These are phyloP conservation scores for Drosophila histrio DNA, from an alignment of 2,888 invertebrate species.

Conservation along the genomic window DNA sequence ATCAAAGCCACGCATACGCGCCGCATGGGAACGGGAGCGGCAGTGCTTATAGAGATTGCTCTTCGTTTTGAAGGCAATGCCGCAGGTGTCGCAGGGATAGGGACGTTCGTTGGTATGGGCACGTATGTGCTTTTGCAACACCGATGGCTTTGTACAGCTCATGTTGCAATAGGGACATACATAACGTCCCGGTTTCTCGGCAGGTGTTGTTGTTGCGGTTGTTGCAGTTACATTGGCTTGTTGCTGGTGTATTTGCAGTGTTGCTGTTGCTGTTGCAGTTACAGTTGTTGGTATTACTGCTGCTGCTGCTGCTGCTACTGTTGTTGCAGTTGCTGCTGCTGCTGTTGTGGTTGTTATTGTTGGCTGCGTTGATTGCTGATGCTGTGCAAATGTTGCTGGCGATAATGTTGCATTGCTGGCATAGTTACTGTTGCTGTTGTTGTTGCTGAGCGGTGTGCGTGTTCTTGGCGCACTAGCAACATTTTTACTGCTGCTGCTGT, in stretches of 20 bases:
- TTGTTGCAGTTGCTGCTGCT: slow-evolving; percentile 40
- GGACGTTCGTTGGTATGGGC: slow-evolving; percentile 97
- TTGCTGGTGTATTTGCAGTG: slow-evolving; percentile 44
- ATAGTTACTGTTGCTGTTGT: slow-evolving; percentile 53
- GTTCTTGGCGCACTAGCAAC: slow-evolving; percentile 51
- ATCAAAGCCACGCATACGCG: slow-evolving; percentile 87
- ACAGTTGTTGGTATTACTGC: slow-evolving; percentile 25
- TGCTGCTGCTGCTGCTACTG: slow-evolving; percentile 29
- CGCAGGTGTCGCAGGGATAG: slow-evolving; percentile 94
- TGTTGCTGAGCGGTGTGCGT: slow-evolving; percentile 63
- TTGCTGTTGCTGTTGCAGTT: slow-evolving; percentile 14
- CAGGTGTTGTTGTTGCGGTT: slow-evolving; percentile 30
- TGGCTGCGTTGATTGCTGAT: slow-evolving; percentile 73
- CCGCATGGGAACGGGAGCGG: slow-evolving; percentile 89
- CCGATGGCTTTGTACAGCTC: slow-evolving; percentile 96
- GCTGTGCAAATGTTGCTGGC: slow-evolving; percentile 74
- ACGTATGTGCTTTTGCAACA: slow-evolving; percentile 96
- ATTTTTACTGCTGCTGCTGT: slow-evolving; percentile 37
- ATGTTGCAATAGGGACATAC: slow-evolving; percentile 95
- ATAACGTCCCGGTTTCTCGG: slow-evolving; percentile 87
- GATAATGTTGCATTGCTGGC: slow-evolving; percentile 60
- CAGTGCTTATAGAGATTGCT: slow-evolving; percentile 96
- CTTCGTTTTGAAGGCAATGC: slow-evolving; percentile 96
- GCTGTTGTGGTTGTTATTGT: slow-evolving; percentile 41
- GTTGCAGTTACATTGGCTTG: slow-evolving; percentile 33